A percentile compares a stretch with the other conserved stretches of the same genome.
Evolutionary conservation across 2,797 vertebrate species (phyloP).

Genomic region (Brachyalestes nurse): DNA sequence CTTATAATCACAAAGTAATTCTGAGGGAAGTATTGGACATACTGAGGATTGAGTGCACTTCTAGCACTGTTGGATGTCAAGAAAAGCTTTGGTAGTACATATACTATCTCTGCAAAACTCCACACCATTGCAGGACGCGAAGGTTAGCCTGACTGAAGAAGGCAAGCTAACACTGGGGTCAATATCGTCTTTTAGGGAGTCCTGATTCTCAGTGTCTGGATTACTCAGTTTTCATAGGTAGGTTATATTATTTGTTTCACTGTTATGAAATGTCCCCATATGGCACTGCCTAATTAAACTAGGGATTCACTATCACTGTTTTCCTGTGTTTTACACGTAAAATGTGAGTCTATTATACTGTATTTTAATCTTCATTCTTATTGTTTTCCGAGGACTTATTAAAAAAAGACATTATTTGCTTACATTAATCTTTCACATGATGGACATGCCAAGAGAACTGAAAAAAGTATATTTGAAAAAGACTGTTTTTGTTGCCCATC

Average conservation of each 20-base stretch:
- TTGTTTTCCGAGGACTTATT: not conserved
- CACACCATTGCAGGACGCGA: conserved; percentile 19
- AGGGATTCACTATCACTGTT: not conserved
- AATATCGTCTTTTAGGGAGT: conserved; percentile 40
- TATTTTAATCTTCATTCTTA: too few species aligned
- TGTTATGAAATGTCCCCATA: not conserved
- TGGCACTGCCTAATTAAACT: not conserved
- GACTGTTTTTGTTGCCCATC: too few species aligned
- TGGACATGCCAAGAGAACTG: too few species aligned
- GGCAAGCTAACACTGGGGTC: conserved; percentile 45
- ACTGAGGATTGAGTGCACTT: not conserved
- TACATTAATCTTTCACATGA: too few species aligned
- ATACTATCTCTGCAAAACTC: not conserved
- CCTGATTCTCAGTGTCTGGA: conserved; percentile 36
- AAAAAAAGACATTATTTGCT: too few species aligned
- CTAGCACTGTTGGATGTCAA: not conserved
- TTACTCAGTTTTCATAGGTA: conserved; percentile 19
- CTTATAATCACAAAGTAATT: too few species aligned
- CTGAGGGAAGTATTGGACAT: not conserved
- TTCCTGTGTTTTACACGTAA: too few species aligned
- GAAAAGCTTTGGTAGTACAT: conserved; percentile 31
- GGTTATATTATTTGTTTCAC: conserved; percentile 5
- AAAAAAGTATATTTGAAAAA: too few species aligned
- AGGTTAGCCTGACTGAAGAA: conserved; percentile 47
- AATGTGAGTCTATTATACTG: too few species aligned